These are phyloP conservation scores for Sacculina carcini DNA, from an alignment of 2,888 invertebrate species.

Conservation along the genomic window DNA sequence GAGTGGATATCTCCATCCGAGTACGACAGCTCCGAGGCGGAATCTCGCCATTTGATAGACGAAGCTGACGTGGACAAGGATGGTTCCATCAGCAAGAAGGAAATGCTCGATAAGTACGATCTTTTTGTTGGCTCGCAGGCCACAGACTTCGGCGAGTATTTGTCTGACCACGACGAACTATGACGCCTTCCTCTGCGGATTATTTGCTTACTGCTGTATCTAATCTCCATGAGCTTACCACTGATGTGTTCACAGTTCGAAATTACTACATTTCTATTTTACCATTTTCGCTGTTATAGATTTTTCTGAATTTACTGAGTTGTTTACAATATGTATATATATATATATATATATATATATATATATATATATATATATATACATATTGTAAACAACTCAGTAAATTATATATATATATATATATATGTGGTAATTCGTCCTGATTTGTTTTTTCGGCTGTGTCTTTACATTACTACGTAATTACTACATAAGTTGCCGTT, in stretches of 20 bases:
- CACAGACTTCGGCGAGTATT: constrained; percentile 91
- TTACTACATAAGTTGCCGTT: too few relatives aligned
- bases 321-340: neutral
- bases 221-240: too few relatives aligned
- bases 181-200: too few relatives aligned
- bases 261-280: too few relatives aligned
- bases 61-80: constrained; percentile 82
- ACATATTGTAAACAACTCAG: neutral
- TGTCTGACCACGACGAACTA: constrained; percentile 85
- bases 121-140: constrained; percentile 95
- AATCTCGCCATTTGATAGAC: constrained; percentile 77
- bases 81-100: constrained; percentile 58
- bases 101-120: constrained; percentile 82
- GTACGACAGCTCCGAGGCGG: constrained; percentile 90
- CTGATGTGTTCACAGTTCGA: too few relatives aligned
- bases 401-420: neutral
- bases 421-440: too few relatives aligned
- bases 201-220: too few relatives aligned
- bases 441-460: too few relatives aligned
- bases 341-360: neutral
- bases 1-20: constrained; percentile 85
- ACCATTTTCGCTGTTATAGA: neutral
- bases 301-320: neutral
- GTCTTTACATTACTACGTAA: too few relatives aligned
- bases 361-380: neutral